These are phyloP conservation scores for Cathartes aura DNA, from an alignment of 2,113 vertebrate genomes.

Conservation along the genomic window DNA sequence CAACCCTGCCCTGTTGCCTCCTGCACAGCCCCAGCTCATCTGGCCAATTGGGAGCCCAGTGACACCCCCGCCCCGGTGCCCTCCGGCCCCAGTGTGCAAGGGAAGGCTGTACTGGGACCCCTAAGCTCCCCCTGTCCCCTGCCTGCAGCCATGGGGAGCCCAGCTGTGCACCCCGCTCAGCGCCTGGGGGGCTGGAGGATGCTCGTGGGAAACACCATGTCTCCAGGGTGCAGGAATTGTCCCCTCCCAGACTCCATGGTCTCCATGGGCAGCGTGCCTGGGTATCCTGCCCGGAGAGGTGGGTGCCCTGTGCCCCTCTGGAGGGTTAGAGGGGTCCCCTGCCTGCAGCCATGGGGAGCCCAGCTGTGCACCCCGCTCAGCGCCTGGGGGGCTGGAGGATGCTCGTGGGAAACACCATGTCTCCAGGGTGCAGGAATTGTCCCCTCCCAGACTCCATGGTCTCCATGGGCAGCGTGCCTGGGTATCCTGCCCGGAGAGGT, in stretches of 20 bases:
- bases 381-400: neutral
- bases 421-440: neutral
- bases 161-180: neutral
- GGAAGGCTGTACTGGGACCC: neutral
- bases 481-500: neutral
- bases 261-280: neutral
- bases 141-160: neutral
- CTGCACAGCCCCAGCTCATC: neutral
- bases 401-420: rapidly evolving
- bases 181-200: neutral
- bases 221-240: neutral
- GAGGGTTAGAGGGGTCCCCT: neutral
- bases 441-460: neutral
- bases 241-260: rapidly evolving
- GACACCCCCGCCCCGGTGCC: neutral
- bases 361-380: neutral
- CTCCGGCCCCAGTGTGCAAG: neutral
- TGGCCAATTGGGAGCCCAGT: neutral
- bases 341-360: neutral
- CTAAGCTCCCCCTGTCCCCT: neutral
- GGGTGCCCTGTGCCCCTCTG: neutral
- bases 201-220: rapidly evolving
- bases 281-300: neutral
- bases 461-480: neutral
- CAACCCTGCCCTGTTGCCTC: neutral